Conservation (phyloP, 2,113 vertebrate species). For the Salvator merianae region DNA sequence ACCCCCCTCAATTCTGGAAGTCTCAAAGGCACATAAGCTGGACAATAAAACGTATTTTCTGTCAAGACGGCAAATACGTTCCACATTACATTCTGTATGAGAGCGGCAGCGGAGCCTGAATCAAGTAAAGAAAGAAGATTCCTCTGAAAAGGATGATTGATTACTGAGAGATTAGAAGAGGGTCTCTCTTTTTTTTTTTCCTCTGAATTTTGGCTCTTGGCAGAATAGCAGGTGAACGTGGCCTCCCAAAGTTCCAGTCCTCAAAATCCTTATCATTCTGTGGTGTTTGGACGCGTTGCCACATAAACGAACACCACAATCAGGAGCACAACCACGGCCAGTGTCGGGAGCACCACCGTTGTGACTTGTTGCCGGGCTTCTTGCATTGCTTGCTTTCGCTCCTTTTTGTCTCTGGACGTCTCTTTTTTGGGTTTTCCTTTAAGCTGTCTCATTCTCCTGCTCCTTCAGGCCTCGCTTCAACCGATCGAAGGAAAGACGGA, state of each 20-base stretch:
- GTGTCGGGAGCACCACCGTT: slow-evolving; percentile 90
- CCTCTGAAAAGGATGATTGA: slow-evolving; percentile 38
- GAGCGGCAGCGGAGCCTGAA: slow-evolving; percentile 56
- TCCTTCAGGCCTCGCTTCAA: not conserved
- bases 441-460: slow-evolving; percentile 91
- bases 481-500: not conserved
- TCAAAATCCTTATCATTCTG: slow-evolving; percentile 75
- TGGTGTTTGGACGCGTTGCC: slow-evolving; percentile 87
- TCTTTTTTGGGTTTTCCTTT: slow-evolving; percentile 98
- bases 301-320: slow-evolving; percentile 95
- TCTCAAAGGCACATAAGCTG: slow-evolving; percentile 81
- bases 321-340: slow-evolving; percentile 86
- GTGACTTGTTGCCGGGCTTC: slow-evolving; percentile 93
- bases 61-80: slow-evolving; percentile 67
- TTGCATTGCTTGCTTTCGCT: slow-evolving; percentile 96
- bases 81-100: slow-evolving; percentile 70
- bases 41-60: slow-evolving; percentile 67
- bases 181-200: slow-evolving; percentile 18
- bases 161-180: slow-evolving; percentile 25
- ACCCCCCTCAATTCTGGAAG: slow-evolving; percentile 54
- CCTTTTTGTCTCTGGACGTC: slow-evolving; percentile 95
- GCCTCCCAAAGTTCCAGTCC: slow-evolving; percentile 41
- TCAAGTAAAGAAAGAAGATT: slow-evolving; percentile 66
- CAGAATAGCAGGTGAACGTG: slow-evolving; percentile 6
- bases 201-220: slow-evolving; percentile 53